Percentiles rank a stretch among this genome's conserved stretches.
Evolutionary conservation across 2,797 vertebrate genomes (phyloP).

Genomic region (Pachyuromys duprasi): DNA sequence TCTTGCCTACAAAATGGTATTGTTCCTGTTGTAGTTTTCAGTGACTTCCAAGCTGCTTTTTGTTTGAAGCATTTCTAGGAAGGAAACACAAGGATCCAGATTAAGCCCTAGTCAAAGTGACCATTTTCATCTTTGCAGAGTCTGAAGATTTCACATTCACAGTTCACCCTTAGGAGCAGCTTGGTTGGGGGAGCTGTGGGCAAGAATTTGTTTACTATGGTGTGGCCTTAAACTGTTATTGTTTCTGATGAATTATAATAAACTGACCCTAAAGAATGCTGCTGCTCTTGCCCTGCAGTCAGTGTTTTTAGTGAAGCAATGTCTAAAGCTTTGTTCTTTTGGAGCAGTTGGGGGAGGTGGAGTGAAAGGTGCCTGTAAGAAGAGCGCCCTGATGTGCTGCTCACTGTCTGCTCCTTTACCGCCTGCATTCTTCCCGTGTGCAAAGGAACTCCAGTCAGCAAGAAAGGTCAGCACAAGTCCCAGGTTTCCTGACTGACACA

Average conservation of each 20-base stretch:
- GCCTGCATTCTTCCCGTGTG: neutral
- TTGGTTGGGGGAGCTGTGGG: neutral
- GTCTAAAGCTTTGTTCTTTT: slow-evolving; percentile 39
- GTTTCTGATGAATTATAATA: slow-evolving; percentile 76
- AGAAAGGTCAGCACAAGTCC: neutral
- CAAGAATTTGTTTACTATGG: slow-evolving; percentile 30
- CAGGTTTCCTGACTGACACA: neutral
- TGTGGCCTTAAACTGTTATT: slow-evolving; percentile 84
- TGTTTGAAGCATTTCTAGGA: neutral
- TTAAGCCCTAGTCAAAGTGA: neutral
- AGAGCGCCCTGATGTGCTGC: neutral
- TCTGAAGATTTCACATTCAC: slow-evolving; percentile 54
- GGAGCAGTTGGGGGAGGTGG: slow-evolving; percentile 3
- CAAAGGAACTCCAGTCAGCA: neutral
- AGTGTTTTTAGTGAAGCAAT: slow-evolving; percentile 67
- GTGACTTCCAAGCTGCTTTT: slow-evolving; percentile 33
- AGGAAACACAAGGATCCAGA: slow-evolving; percentile 26
- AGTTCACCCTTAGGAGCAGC: slow-evolving; percentile 30
- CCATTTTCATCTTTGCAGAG: slow-evolving; percentile 27
- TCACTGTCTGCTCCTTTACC: neutral
- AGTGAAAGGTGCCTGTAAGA: neutral
- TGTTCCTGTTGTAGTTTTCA: slow-evolving; percentile 27
- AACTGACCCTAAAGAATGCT: slow-evolving; percentile 79
- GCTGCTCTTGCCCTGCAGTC: slow-evolving; percentile 63
- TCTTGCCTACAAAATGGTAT: neutral